Evolutionary conservation across 2,113 vertebrate genomes (phyloP).

Genomic region (Leptobrachium ailaonicum): DNA sequence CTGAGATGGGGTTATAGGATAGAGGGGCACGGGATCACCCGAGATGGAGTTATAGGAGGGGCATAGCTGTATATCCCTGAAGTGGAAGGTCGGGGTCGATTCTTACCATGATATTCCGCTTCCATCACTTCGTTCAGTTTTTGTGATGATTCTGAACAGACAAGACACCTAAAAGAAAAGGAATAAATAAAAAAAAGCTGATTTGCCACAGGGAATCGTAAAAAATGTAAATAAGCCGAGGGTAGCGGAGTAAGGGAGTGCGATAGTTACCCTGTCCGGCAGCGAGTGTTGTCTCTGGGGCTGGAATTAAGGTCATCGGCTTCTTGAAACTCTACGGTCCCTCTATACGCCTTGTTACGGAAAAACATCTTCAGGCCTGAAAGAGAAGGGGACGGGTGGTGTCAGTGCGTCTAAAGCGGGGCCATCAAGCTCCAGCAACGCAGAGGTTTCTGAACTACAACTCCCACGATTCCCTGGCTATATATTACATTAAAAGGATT

Average conservation of each 20-base stretch:
- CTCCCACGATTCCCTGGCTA: too few species aligned
- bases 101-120: constrained; percentile 7
- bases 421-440: too few species aligned
- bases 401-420: too few species aligned
- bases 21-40: background rate
- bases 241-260: constrained; percentile 11
- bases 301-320: constrained; percentile 67
- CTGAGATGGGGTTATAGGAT: too few species aligned
- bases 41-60: background rate
- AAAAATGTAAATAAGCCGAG: too few species aligned
- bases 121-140: constrained; percentile 50
- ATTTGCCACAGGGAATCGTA: too few species aligned
- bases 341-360: constrained; percentile 72
- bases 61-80: too few species aligned
- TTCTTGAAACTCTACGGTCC: constrained; percentile 71
- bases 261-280: constrained; percentile 72
- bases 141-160: constrained; percentile 75
- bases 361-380: constrained; percentile 70
- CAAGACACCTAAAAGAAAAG: constrained; percentile 63
- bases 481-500: too few species aligned
- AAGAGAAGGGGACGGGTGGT: too few species aligned
- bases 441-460: too few species aligned
- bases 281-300: constrained; percentile 75
- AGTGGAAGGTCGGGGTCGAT: background rate
- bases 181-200: background rate